Percentiles rank a stretch among this genome's conserved stretches.
Conservation (phyloP, 37 sponge, comb jelly and placozoan genomes). For the Eunapius fragilis region DNA sequence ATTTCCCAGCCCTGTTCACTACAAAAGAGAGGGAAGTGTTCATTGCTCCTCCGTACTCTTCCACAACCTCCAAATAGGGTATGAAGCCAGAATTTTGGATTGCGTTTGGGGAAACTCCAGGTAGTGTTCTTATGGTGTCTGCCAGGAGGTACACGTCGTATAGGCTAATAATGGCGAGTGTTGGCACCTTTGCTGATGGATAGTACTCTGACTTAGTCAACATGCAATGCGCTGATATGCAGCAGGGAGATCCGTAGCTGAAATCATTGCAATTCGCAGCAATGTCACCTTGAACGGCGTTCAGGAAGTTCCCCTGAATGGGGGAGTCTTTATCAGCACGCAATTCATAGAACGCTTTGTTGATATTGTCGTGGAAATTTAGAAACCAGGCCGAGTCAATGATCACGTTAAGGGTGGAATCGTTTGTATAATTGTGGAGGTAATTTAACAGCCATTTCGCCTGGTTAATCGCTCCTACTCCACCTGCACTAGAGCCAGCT, state of each 20-base stretch:
- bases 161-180: slow-evolving; percentile 51
- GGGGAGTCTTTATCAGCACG: neutral
- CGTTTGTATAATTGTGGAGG: neutral
- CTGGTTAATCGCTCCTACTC: slow-evolving; percentile 76
- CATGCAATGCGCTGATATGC: slow-evolving; percentile 67
- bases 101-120: neutral
- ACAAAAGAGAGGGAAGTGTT: slow-evolving; percentile 53
- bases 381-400: slow-evolving; percentile 91
- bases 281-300: neutral
- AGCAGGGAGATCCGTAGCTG: slow-evolving; percentile 66
- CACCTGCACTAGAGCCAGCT: slow-evolving; percentile 87
- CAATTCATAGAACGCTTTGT: neutral
- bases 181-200: slow-evolving; percentile 36
- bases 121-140: neutral
- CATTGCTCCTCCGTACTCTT: slow-evolving; percentile 92
- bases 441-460: slow-evolving; percentile 55
- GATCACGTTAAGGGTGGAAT: slow-evolving; percentile 23
- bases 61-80: slow-evolving; percentile 8
- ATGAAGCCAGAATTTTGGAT: neutral
- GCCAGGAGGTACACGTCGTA: slow-evolving; percentile 79
- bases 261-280: slow-evolving; percentile 32
- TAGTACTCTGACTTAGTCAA: slow-evolving; percentile 40
- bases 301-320: neutral
- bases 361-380: slow-evolving; percentile 62
- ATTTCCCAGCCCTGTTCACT: neutral